Evolutionary conservation across 2,888 invertebrate species (phyloP), one percentile per base, ranked within the genome.

Genomic region (Antheraea assamensis): DNA sequence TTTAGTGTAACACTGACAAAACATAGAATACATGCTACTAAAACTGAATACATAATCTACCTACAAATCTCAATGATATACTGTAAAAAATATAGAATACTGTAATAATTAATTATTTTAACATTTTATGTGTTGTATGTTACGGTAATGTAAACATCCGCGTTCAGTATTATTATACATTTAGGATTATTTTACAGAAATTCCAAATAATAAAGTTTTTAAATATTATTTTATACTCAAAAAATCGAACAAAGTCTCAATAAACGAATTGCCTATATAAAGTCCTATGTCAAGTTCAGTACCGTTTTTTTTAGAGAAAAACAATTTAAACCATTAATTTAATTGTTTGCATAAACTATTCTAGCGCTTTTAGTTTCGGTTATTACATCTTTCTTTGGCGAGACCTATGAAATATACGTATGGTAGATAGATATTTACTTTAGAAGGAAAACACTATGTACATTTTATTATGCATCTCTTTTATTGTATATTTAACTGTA

Each of bases 341-440:
- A 64, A 64, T 30, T 30, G 17, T 4, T 64, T 15, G 61, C 27
- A 30, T 64, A 64, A 75, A 78, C 92, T 83, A 90, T 91, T 93
- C 93, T 80, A 93, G 76, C 76, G 90, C 83, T 90, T 91, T 85
- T 83, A 87, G 90, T 92, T 94, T 92, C 89, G 91, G 90, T 92
- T 90, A 93, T 93, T 93, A 92, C 91, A 91, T 93, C 92, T 91
- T 92, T 88, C 89, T 91, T 91, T 90, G 90, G 93, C 90, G 91
- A 88, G 92, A 92, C 92, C 90, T 90, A 91, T 93, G 93, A 93
- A 92, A 93, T 93, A 93, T 94, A 92, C 24, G 58, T 52, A 42
- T 42, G 52, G 91, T 92, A 91, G 88, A 87, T 88, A 83, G 89
- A 87, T 88, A 91, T 91, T 90, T 90, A 94, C 93, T 92, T 93